Base-by-base conservation (phyloP, 2,113 vertebrate genomes). In the Haliaeetus leucogaster region DNA sequence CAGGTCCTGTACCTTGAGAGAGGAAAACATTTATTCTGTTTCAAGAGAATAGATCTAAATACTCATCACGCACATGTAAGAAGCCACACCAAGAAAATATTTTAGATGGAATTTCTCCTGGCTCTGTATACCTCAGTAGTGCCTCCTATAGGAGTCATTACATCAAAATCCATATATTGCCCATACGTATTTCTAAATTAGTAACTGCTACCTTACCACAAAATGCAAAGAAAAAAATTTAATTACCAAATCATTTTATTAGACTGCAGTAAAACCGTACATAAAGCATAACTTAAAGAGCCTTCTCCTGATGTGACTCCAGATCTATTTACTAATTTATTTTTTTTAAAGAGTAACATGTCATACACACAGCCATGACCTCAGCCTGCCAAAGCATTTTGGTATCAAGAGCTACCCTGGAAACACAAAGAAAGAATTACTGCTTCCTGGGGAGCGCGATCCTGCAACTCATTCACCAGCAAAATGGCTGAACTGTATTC, bases 61-160 rank as follows among this genome's bases (percentile, higher is more conserved):
- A 40, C 6, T 63, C 32, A 12, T 19, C 29, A 27, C 1, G 0
- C 18, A 26, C 1, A 1, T 27, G 12, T 7, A 11, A 65, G 55
- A 47, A 77, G 6, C 5, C 16, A 61, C 40, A 23, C 8, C 5
- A 32, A n/a, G 19, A 25, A 71, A 79, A 61, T 34, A 25, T 10
- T 34, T 88, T 7, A 68, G 27, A 27, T 0, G 0, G 9, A 53
- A 16, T 80, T 83, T 50, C 58, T 67, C n/a, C 40, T 42, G 12
- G 6, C 4, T 86, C 48, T 38, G 16, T 36, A 16, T 16, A 27
- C 7, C 16, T 45, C 70, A 22, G 4, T 13, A 74, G 9, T n/a
- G 5, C 3, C 48, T 55, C 36, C 22, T 66, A 8, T 3, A 79
- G 12, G 48, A 74, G 4, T 45, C 11, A 2, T 8, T 25, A 11